Conservation (phyloP, 2,113 vertebrate genomes). For the Asarcornis scutulata region DNA sequence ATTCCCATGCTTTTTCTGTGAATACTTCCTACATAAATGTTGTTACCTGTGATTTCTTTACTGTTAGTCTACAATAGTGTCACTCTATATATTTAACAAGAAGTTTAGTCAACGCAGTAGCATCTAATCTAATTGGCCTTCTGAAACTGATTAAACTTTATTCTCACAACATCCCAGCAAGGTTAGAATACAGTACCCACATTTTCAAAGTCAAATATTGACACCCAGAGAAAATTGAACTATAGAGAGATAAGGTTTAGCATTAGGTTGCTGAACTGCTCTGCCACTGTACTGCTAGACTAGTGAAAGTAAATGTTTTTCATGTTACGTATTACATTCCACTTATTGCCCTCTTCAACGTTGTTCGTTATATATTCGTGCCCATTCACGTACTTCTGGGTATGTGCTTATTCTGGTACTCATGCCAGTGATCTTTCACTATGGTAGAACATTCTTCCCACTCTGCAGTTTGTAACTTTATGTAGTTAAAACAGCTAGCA, state of each 20-base stretch:
- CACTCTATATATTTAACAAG: neutral
- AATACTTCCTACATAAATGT: neutral
- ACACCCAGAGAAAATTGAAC: neutral
- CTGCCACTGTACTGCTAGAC: neutral
- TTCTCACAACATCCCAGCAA: neutral
- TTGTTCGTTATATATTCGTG: neutral
- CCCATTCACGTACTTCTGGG: accelerated
- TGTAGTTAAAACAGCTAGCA: neutral
- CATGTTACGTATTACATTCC: neutral
- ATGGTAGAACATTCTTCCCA: neutral
- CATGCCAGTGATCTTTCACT: neutral
- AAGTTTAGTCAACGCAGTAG: neutral
- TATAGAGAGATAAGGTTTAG: neutral
- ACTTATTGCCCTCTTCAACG: neutral
- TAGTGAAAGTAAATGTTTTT: neutral
- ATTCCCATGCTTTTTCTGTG: neutral
- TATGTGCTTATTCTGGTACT: neutral
- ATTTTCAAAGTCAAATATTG: neutral
- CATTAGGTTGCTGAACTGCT: neutral
- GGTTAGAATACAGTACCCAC: neutral
- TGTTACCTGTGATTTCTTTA: neutral
- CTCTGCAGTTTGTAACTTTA: neutral
- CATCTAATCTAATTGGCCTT: neutral
- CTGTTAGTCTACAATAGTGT: neutral
- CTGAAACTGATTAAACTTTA: neutral